Evolutionary conservation across 2,888 invertebrate genomes (phyloP), one percentile per base, ranked within the genome.

Genomic region (Eupsilia transversa): DNA sequence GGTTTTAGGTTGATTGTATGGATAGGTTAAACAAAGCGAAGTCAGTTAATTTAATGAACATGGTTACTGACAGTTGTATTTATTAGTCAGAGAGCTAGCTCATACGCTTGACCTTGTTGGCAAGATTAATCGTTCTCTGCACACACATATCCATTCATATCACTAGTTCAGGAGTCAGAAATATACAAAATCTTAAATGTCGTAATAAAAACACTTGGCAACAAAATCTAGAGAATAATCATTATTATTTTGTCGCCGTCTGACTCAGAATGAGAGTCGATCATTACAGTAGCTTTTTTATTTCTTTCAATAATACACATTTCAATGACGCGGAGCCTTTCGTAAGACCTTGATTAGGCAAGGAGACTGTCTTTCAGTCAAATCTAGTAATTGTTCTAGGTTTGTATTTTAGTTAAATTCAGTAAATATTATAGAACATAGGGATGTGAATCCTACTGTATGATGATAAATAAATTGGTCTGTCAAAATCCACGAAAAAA

Each of bases 151-250:
- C 54, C 64, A 79, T 79, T 77, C 59, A 72, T 60, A 20, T 59
- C 14, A 7, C 73, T 46, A 41, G 30, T 33, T 74, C 54, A 41
- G 1, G 43, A 35, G 35, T 52, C 38, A 72, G 59, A 41, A 65
- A 33, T 71, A 77, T 59, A 49, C 41, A 71, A 60, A 75, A 69
- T 69, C 57, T 35, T 69, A 72, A 63, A 73, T 65, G n/a, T 52
- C 27, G 49, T 70, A 71, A 71, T 72, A 74, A 72, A 79, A 71
- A 77, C 72, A 77, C 68, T 84, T 85, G 77, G 80, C 84, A 84
- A 76, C 79, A 20, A 65, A 43, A 77, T 74, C 59, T 65, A 64
- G 35, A 30, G 64, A 81, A 74, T 83, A 74, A 74, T 79, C 72
- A 73, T 82, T 59, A 78, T 64, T 69, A 66, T 83, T 76, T 82